Evolutionary conservation across 1,140 invertebrate species (phyloP).

Genomic region (Meloidogyne chitwoodi): DNA sequence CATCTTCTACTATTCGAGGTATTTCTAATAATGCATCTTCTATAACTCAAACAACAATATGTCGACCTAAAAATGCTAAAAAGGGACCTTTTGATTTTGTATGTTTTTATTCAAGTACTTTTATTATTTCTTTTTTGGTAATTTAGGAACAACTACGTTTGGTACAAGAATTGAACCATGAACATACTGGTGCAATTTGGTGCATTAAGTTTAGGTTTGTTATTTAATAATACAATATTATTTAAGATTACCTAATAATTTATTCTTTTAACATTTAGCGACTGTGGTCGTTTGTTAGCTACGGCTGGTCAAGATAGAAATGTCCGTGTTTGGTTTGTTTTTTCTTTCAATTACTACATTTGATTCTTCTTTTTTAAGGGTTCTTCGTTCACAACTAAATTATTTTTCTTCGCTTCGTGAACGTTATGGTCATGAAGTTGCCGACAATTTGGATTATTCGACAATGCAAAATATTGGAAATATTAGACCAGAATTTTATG

Average conservation of each 20-base stretch:
- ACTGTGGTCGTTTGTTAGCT: constrained; percentile 77
- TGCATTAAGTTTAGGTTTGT: constrained; percentile 89
- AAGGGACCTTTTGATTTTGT: constrained; percentile 91
- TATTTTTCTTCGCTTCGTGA: constrained; percentile 7
- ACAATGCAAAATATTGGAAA: neutral
- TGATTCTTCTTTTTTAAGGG: constrained; percentile 2
- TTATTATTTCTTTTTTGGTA: neutral
- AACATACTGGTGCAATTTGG: constrained; percentile 88
- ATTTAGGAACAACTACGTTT: constrained; percentile 68
- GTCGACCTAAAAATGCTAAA: constrained; percentile 62
- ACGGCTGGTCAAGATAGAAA: constrained; percentile 92
- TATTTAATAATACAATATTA: neutral
- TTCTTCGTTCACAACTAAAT: constrained; percentile 8
- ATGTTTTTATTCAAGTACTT: neutral
- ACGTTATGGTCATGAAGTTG: neutral
- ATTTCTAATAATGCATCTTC: constrained; percentile 1
- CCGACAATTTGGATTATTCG: constrained; percentile 1
- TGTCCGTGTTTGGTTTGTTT: constrained; percentile 75
- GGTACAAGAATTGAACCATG: constrained; percentile 72
- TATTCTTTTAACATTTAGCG: constrained; percentile 80
- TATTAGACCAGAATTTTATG: constrained; percentile 1
- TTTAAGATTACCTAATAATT: neutral
- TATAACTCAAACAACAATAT: constrained; percentile 28
- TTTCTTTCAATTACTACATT: neutral
- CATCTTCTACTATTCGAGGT: neutral